These are phyloP conservation scores for Colletes latitarsis DNA, from an alignment of 1,140 invertebrate species.

Conservation along the genomic window DNA sequence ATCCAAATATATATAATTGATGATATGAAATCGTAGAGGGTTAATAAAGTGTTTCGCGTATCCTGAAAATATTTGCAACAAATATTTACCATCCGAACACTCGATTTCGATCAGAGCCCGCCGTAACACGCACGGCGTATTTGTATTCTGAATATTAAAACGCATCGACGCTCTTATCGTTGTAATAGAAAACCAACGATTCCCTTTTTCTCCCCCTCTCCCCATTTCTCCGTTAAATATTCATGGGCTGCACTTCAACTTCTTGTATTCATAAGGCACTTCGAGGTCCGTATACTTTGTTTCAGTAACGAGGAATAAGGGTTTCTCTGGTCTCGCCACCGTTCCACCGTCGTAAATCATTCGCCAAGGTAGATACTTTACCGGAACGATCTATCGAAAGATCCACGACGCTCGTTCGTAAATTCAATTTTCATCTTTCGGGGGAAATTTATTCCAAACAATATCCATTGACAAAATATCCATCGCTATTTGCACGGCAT, in stretches of 20 bases:
- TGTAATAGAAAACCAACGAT: neutral
- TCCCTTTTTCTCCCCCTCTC: too few relatives aligned
- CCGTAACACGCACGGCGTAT: neutral
- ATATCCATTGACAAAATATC: too few relatives aligned
- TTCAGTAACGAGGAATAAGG: neutral
- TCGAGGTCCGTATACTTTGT: neutral
- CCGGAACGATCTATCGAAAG: too few relatives aligned
- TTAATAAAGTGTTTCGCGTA: slow-evolving; percentile 23
- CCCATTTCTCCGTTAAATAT: neutral
- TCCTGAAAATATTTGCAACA: slow-evolving; percentile 36
- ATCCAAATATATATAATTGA: too few relatives aligned
- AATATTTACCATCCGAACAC: slow-evolving; percentile 35
- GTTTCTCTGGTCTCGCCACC: neutral
- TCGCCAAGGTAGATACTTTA: too few relatives aligned
- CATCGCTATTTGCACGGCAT: too few relatives aligned
- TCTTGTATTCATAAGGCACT: neutral
- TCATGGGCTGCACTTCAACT: neutral
- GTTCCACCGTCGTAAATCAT: too few relatives aligned
- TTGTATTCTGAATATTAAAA: slow-evolving; percentile 20
- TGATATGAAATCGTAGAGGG: slow-evolving; percentile 5
- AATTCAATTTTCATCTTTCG: too few relatives aligned
- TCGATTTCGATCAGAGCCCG: slow-evolving; percentile 34
- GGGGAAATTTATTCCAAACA: too few relatives aligned
- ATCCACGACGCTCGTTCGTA: too few relatives aligned
- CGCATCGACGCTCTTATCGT: neutral